Evolutionary conservation across 2,888 invertebrate species (phyloP), one percentile per base, ranked within the genome.

Genomic region (Protula sp.): DNA sequence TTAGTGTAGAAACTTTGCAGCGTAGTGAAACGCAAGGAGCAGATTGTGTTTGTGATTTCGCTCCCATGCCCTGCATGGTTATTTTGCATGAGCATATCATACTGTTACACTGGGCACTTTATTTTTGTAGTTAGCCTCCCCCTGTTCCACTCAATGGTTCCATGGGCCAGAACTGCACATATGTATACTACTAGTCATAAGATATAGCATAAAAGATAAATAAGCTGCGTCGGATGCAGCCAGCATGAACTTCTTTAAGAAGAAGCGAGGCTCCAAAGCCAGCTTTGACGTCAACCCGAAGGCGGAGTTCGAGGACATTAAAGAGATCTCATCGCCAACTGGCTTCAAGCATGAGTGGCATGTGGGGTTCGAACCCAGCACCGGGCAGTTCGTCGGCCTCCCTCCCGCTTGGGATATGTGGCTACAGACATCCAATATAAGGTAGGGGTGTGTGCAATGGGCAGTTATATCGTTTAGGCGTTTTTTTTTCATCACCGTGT

Each of bases 341-440:
- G 30, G 31, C 14, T 55, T 55, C 38, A 87, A 88, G 66, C 90
- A 91, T 72, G 87, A 90, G 73, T 88, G 93, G 73, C 93, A 94
- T 81, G 93, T 94, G 9, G 47, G 54, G 24, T 89, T 88, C 73
- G 90, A 94, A 79, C 86, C 87, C 5, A 85, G 87, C 69, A 91
- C 92, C 0, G 93, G 94, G 0, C 86, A 88, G 78, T 83, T 94
- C 70, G 90, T 90, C 72, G 94, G 94, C 0, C 83, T 95, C 51
- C 94, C 94, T 3, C 70, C 71, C 38, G 67, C 75, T 30, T 79
- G 79, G 79, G 60, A 63, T 47, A 56, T 67, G n/a, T 67, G 75
- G 55, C 85, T 94, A 69, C 87, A 90, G 73, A 86, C 88, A 9
- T 79, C 81, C 24, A 89, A 92, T 77, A 90, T 94, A 67, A 89